A percentile compares a stretch with the other conserved stretches of the same genome.
Evolutionary conservation across 2,113 vertebrate genomes (phyloP).

Genomic region (Sapayoa aenigma): DNA sequence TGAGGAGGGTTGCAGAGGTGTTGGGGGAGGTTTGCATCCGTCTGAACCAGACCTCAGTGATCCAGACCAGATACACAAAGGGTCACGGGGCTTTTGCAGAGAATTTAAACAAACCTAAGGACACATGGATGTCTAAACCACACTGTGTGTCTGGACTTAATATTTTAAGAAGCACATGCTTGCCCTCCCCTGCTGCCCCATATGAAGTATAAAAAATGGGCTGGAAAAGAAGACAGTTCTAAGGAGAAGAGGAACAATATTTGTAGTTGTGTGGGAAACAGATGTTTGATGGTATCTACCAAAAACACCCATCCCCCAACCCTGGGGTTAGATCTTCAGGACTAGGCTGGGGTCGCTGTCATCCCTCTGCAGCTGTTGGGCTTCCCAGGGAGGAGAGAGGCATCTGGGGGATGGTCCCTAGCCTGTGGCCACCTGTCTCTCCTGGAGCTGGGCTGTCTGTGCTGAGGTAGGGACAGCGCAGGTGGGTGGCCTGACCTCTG

Average conservation of each 20-base stretch:
- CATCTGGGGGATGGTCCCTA: background rate
- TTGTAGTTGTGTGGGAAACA: background rate
- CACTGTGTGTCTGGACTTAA: background rate
- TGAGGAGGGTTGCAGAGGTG: background rate
- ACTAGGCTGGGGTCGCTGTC: background rate
- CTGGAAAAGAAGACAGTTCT: background rate
- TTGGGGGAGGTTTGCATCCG: background rate
- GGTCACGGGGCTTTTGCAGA: background rate
- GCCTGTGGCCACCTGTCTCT: background rate
- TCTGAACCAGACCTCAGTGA: background rate
- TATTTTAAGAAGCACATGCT: background rate
- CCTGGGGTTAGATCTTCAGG: background rate
- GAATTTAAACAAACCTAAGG: background rate
- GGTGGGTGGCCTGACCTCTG: background rate
- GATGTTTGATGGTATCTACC: background rate
- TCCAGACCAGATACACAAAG: background rate
- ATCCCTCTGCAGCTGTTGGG: background rate
- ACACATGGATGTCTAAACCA: fast-evolving
- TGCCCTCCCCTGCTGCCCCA: fast-evolving
- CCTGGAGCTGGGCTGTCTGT: background rate
- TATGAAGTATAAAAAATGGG: background rate
- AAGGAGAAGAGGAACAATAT: background rate
- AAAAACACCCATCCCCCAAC: background rate
- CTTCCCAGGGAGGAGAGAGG: background rate
- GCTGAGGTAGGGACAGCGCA: background rate